These are phyloP conservation scores for Tangara arthus DNA, from an alignment of 2,797 vertebrate genomes.

Conservation along the genomic window DNA sequence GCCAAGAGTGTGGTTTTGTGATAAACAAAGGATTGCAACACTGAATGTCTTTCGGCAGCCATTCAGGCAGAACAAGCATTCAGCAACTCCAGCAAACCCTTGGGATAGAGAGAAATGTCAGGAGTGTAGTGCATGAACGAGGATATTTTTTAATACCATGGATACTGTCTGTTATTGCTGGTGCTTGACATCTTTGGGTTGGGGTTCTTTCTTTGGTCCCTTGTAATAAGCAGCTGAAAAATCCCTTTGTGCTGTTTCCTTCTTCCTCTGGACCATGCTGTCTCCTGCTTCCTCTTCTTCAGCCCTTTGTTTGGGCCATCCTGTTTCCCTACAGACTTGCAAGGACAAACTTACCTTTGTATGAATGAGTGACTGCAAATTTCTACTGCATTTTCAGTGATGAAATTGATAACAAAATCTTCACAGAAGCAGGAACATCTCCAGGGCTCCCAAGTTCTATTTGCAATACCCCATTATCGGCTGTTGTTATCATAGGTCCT, in stretches of 20 bases:
- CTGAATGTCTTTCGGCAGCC: not conserved
- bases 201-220: not conserved
- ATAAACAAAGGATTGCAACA: constrained; percentile 37
- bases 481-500: not conserved
- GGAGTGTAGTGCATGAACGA: not conserved
- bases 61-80: not conserved
- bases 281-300: not conserved
- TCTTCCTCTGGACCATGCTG: fast-evolving
- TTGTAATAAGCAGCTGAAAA: not conserved
- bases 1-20: not conserved
- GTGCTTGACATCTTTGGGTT: not conserved
- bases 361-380: not conserved
- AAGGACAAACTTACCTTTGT: not conserved
- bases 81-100: not conserved
- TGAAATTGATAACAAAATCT: not conserved
- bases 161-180: not conserved
- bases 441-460: not conserved
- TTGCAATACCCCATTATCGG: not conserved
- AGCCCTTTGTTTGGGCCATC: not conserved
- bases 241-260: not conserved
- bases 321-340: not conserved
- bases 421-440: not conserved
- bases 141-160: not conserved
- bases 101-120: not conserved
- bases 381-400: not conserved